These are phyloP conservation scores for Gallinago paraguaiae DNA, from an alignment of 2,113 vertebrate genomes.

Conservation along the genomic window DNA sequence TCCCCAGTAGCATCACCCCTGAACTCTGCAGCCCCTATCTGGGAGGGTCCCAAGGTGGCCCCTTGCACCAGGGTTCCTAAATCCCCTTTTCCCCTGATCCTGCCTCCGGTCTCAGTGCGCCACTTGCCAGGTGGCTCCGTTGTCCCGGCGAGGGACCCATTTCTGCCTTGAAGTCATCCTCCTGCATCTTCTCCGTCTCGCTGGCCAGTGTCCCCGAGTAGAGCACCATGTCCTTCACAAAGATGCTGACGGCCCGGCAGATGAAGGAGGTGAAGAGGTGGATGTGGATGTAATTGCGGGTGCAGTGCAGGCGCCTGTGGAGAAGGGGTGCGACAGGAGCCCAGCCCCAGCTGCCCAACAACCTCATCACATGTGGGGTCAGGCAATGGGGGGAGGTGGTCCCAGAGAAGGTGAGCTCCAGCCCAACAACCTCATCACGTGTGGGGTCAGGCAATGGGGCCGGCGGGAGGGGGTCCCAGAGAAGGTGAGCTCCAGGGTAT, in stretches of 20 bases:
- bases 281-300: conserved; percentile 90
- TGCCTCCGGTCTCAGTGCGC: rapidly evolving
- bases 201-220: conserved; percentile 64
- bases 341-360: background rate
- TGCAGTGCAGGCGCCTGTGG: conserved; percentile 87
- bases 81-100: background rate
- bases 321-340: rapidly evolving
- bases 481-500: no score
- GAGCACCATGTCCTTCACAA: conserved; percentile 87
- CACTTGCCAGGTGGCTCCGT: conserved; percentile 78
- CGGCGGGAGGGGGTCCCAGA: background rate
- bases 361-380: background rate
- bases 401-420: background rate
- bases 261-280: conserved; percentile 92
- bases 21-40: rapidly evolving
- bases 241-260: conserved; percentile 88
- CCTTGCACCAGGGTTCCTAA: background rate
- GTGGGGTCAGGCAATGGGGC: background rate
- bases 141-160: background rate
- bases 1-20: background rate
- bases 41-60: background rate
- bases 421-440: background rate
- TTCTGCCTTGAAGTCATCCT: conserved; percentile 26
- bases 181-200: background rate
- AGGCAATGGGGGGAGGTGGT: background rate